Evolutionary conservation across 2,113 vertebrate species (phyloP).

Genomic region (Gymnocephalus cernua): DNA sequence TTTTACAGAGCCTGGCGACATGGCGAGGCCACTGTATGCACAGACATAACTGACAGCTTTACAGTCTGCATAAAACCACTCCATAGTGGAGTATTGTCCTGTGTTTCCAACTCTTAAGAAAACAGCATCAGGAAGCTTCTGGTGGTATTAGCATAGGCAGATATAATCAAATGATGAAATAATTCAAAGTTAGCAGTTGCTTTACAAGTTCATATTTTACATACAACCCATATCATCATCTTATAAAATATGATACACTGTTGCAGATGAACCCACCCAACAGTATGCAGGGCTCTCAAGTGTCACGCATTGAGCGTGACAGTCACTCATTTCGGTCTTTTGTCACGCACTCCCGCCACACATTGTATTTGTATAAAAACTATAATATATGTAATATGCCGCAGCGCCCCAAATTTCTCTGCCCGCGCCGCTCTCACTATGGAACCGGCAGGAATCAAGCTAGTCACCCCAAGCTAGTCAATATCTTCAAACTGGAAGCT

Average conservation of each 20-base stretch:
- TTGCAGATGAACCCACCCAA: not conserved
- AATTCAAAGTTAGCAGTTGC: not conserved
- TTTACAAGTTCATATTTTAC: not conserved
- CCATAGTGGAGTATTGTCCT: slow-evolving; percentile 51
- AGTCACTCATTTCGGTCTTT: too few relatives aligned
- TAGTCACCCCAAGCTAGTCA: too few relatives aligned
- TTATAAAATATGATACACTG: not conserved
- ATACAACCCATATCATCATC: not conserved
- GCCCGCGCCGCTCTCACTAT: too few relatives aligned
- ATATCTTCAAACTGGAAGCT: too few relatives aligned
- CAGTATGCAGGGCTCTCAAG: too few relatives aligned
- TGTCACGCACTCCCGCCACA: too few relatives aligned
- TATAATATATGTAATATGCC: too few relatives aligned
- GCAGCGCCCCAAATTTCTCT: too few relatives aligned
- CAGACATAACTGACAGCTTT: slow-evolving; percentile 80
- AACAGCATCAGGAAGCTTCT: slow-evolving; percentile 35
- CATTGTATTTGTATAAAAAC: too few relatives aligned
- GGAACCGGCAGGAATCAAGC: too few relatives aligned
- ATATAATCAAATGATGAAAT: too few relatives aligned
- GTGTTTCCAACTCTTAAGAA: slow-evolving; percentile 34
- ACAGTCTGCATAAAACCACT: slow-evolving; percentile 76
- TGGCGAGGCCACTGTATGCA: slow-evolving; percentile 52
- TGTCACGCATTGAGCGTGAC: too few relatives aligned
- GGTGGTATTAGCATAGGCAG: slow-evolving; percentile 4
- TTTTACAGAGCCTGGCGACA: slow-evolving; percentile 63